phyloP scores from a whole-genome alignment of 2,113 vertebrate genomes.

The Panurus biarmicus region DNA sequence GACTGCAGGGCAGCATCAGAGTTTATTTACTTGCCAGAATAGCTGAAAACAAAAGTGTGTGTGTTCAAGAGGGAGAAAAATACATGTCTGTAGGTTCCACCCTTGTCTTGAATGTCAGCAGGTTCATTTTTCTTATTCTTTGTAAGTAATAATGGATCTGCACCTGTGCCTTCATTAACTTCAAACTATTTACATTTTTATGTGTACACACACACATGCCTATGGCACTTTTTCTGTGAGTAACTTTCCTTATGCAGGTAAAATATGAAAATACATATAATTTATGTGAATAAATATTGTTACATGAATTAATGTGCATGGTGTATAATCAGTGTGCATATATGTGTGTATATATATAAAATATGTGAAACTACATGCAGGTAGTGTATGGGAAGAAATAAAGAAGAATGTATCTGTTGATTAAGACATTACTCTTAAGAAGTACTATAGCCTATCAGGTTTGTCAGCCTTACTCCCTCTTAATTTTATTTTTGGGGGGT shows the following conservation, averaged over 20 bases:
- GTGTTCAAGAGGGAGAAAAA: not conserved
- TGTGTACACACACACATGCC: not conserved
- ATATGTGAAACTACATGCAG: not conserved
- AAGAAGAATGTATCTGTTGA: not conserved
- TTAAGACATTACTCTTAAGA: not conserved
- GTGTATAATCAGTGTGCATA: not conserved
- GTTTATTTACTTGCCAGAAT: not conserved
- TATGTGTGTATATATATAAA: not conserved
- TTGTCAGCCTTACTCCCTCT: not conserved
- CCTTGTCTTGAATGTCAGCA: not conserved
- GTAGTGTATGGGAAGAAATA: not conserved
- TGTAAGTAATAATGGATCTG: not conserved
- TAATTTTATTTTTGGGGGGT: not conserved
- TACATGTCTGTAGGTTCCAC: not conserved
- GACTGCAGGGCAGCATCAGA: not conserved
- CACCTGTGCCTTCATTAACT: not conserved
- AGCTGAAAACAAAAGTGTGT: not conserved
- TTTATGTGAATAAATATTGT: not conserved
- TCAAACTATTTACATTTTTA: not conserved
- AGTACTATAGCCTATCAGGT: not conserved
- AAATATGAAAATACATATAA: not conserved
- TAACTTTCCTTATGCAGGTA: not conserved
- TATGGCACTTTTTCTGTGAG: not conserved
- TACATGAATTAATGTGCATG: not conserved
- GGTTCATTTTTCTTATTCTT: not conserved